Evolutionary conservation across 2,888 invertebrate genomes (phyloP).

Genomic region (Pogonocherus hispidulus): DNA sequence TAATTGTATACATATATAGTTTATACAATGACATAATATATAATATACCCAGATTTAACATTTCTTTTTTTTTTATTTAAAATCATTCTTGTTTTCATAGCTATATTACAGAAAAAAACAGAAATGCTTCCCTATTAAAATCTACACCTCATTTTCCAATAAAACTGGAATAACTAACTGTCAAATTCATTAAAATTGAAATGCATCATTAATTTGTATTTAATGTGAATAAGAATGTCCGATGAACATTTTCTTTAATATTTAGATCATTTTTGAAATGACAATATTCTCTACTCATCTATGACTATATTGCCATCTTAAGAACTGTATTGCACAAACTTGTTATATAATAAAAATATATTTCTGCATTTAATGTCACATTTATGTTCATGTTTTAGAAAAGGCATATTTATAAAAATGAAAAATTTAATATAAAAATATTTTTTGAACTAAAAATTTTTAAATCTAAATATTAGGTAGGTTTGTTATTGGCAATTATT

Average conservation of each 20-base stretch:
- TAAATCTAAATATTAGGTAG: not conserved
- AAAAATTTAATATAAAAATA: conserved; percentile 18
- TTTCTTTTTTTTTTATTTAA: no score
- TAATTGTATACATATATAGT: not conserved
- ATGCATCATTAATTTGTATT: conserved; percentile 58
- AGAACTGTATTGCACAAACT: conserved; percentile 42
- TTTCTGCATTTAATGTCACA: conserved; percentile 41
- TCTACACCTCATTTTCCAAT: conserved; percentile 63
- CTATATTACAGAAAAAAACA: no score
- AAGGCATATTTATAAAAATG: conserved; percentile 13
- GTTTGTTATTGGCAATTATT: not conserved
- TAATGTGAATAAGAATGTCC: conserved; percentile 60
- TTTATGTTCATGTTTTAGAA: conserved; percentile 29
- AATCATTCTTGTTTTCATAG: no score
- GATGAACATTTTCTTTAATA: conserved; percentile 48
- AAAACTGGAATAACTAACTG: conserved; percentile 69
- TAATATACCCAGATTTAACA: not conserved
- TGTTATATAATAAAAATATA: conserved; percentile 31
- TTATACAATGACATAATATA: no score
- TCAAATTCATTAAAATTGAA: conserved; percentile 59
- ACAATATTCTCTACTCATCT: conserved; percentile 47
- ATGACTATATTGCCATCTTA: conserved; percentile 42
- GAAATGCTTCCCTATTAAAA: conserved; percentile 14
- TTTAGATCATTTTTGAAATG: conserved; percentile 54
- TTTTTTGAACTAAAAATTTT: not conserved